These are phyloP conservation scores for Drosophila mercatorum DNA, from an alignment of 2,888 invertebrate species.

Conservation along the genomic window DNA sequence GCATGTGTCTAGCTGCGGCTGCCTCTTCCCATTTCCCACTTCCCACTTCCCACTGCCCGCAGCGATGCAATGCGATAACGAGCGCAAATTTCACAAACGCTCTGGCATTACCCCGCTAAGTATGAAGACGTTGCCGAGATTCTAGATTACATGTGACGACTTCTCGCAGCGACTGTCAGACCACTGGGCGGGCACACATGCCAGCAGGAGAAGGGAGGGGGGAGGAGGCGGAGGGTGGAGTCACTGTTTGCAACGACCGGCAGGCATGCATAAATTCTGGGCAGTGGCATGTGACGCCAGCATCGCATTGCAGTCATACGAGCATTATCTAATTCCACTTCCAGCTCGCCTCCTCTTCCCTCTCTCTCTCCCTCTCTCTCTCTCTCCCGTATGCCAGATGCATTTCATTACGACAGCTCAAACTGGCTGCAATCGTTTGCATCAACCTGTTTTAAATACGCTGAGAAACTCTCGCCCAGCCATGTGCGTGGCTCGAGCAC, in stretches of 20 bases:
- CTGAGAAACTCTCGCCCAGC: constrained; percentile 55
- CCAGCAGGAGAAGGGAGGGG: not conserved
- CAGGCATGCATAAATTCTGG: constrained; percentile 75
- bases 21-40: not conserved
- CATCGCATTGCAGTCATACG: constrained; percentile 73
- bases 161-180: constrained; percentile 41
- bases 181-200: constrained; percentile 3
- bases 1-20: constrained; percentile 32
- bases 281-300: constrained; percentile 74
- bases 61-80: constrained; percentile 75
- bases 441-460: constrained; percentile 71
- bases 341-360: constrained; percentile 2
- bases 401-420: constrained; percentile 38
- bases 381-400: constrained; percentile 36
- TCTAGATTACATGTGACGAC: constrained; percentile 78
- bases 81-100: constrained; percentile 77
- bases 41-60: constrained; percentile 1
- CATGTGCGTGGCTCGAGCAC: constrained; percentile 26
- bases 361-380: constrained; percentile 20
- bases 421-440: constrained; percentile 60
- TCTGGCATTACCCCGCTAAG: constrained; percentile 70
- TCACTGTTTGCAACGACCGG: constrained; percentile 28
- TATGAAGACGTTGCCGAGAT: constrained; percentile 77
- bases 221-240: constrained; percentile 13
- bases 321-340: constrained; percentile 75